Conservation (phyloP, 2,113 vertebrate genomes). For the Vulpes lagopus region DNA sequence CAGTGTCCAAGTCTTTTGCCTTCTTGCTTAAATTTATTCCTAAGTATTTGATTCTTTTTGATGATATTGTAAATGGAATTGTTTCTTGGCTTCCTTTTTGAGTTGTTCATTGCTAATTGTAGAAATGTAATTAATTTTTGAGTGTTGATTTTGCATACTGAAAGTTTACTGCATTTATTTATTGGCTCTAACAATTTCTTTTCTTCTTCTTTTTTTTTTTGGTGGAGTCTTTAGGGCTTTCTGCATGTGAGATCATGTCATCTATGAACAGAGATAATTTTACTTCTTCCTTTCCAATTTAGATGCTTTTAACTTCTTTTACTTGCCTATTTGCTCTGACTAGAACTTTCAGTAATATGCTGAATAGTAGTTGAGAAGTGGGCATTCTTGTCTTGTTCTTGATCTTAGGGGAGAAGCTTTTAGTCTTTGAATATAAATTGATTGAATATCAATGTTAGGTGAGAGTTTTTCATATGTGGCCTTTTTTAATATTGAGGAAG, state of each 20-base stretch:
- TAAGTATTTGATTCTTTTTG: neutral
- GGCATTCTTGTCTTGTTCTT: neutral
- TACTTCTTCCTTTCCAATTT: neutral
- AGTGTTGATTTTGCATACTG: neutral
- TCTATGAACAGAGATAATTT: neutral
- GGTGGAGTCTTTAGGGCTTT: neutral
- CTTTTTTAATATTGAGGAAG: neutral
- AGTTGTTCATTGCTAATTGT: neutral
- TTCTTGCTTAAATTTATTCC: neutral
- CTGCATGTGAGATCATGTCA: neutral
- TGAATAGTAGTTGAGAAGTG: neutral
- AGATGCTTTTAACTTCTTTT: neutral
- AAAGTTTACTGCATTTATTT: neutral
- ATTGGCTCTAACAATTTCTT: neutral
- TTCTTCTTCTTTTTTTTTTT: neutral
- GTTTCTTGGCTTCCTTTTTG: neutral
- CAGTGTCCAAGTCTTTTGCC: neutral
- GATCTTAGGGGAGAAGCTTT: neutral
- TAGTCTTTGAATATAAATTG: neutral
- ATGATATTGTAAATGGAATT: neutral
- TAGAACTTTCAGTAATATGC: neutral
- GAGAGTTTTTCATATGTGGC: neutral
- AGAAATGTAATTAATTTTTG: neutral
- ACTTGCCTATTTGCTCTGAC: neutral
- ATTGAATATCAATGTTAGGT: neutral